phyloP scores from a whole-genome alignment of 2,888 invertebrate genomes.

The Philereme vetulata region DNA sequence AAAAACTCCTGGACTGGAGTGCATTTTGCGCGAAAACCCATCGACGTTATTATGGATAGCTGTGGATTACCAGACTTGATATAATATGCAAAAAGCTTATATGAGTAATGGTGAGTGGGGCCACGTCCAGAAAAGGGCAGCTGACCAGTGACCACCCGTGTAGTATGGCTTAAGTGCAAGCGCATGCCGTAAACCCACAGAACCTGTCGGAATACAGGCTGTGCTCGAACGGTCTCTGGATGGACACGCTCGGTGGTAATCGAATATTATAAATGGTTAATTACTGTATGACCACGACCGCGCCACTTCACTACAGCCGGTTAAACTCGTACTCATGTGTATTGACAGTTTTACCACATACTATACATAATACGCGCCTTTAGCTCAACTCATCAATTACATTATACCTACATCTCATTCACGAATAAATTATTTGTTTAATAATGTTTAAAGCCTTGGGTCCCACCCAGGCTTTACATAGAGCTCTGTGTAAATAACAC shows the following conservation, averaged over 20 bases:
- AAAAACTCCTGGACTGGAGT: conserved; percentile 9
- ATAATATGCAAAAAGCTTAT: conserved; percentile 42
- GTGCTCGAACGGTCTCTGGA: conserved; percentile 46
- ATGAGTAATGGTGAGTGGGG: conserved; percentile 47
- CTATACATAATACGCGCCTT: not conserved
- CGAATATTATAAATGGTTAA: conserved; percentile 74
- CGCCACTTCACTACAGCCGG: conserved; percentile 39
- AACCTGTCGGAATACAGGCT: conserved; percentile 62
- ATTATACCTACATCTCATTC: conserved; percentile 17
- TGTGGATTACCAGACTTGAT: conserved; percentile 25
- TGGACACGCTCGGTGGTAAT: conserved; percentile 65
- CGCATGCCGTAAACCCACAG: conserved; percentile 56
- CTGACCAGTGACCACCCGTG: conserved; percentile 69
- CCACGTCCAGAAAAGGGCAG: conserved; percentile 53
- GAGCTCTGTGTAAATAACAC: conserved; percentile 49
- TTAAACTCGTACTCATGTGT: conserved; percentile 39
- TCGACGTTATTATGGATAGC: conserved; percentile 8
- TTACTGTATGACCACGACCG: conserved; percentile 53
- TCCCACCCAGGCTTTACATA: conserved; percentile 44
- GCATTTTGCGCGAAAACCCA: conserved; percentile 12
- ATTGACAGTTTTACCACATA: conserved; percentile 31
- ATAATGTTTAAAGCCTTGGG: conserved; percentile 35
- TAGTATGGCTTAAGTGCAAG: conserved; percentile 45
- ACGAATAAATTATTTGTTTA: conserved; percentile 8
- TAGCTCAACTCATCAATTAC: conserved; percentile 11